These are phyloP conservation scores for Salvelinus sp. DNA, from an alignment of 2,113 vertebrate genomes.

Conservation along the genomic window DNA sequence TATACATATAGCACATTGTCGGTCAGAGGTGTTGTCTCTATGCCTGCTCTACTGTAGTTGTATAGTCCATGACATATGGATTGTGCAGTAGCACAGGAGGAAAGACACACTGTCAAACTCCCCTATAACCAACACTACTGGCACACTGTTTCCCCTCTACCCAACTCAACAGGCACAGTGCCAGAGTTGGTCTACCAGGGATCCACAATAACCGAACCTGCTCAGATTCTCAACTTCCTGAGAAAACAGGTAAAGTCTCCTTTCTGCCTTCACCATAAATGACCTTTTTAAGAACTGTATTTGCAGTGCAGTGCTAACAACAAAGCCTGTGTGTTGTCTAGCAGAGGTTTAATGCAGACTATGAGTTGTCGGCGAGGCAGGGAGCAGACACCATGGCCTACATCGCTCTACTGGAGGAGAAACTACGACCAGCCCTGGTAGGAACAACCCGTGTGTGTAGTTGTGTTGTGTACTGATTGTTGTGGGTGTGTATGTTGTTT, in stretches of 20 bases:
- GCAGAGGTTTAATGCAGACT: conserved; percentile 95
- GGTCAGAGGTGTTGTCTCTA: neutral
- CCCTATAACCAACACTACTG: conserved; percentile 39
- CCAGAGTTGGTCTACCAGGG: conserved; percentile 83
- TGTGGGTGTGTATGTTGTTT: neutral
- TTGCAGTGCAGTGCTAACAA: neutral
- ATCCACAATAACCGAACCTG: conserved; percentile 79
- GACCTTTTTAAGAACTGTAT: neutral
- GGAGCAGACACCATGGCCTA: conserved; percentile 96
- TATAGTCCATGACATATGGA: neutral
- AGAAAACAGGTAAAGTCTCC: conserved; percentile 82
- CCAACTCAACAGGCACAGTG: conserved; percentile 64
- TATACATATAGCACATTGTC: neutral
- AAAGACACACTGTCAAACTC: neutral
- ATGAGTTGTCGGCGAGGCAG: conserved; percentile 89
- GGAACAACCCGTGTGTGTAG: conserved; percentile 4
- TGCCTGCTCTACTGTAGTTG: neutral
- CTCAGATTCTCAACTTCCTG: conserved; percentile 90
- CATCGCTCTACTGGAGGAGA: conserved; percentile 94
- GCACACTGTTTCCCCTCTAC: conserved; percentile 52
- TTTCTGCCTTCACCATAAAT: neutral
- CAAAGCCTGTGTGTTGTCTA: conserved; percentile 23
- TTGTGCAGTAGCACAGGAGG: neutral
- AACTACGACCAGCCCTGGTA: conserved; percentile 89
- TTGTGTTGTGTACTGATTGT: neutral